Percentiles rank a stretch among this genome's conserved stretches.
These are phyloP conservation scores for Lissonota sp. DNA, from an alignment of 2,888 invertebrate species.

Conservation along the genomic window DNA sequence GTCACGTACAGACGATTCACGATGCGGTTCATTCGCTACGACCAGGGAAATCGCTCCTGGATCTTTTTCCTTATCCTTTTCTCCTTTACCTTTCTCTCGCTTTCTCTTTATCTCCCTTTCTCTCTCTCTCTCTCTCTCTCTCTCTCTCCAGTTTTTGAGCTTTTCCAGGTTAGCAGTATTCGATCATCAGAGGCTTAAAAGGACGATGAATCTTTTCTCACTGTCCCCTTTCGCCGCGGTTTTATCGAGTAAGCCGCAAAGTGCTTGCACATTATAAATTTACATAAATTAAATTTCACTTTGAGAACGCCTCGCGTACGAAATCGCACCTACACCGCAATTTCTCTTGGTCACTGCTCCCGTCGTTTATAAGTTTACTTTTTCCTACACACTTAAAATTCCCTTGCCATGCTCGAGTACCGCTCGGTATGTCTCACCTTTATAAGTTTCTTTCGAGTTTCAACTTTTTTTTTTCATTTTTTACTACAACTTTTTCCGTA, in stretches of 20 bases:
- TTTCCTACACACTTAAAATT: constrained; percentile 19
- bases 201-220: constrained; percentile 60
- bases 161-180: constrained; percentile 17
- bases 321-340: constrained; percentile 21
- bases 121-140: constrained; percentile 28
- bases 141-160: too few species aligned
- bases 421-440: too few species aligned
- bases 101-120: not conserved
- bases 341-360: constrained; percentile 2
- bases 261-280: constrained; percentile 73
- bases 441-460: not conserved
- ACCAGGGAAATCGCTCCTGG: constrained; percentile 35
- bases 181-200: constrained; percentile 36
- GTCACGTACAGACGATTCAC: constrained; percentile 72
- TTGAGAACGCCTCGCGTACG: constrained; percentile 61
- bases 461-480: not conserved
- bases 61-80: constrained; percentile 21
- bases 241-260: constrained; percentile 69
- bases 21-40: constrained; percentile 58
- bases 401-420: not conserved
- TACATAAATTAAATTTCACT: constrained; percentile 76
- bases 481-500: not conserved
- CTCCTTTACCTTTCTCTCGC: not conserved
- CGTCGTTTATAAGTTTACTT: constrained; percentile 40
- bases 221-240: constrained; percentile 40